Conservation (phyloP, 2,797 vertebrate species). For the Pangasius djambal region DNA sequence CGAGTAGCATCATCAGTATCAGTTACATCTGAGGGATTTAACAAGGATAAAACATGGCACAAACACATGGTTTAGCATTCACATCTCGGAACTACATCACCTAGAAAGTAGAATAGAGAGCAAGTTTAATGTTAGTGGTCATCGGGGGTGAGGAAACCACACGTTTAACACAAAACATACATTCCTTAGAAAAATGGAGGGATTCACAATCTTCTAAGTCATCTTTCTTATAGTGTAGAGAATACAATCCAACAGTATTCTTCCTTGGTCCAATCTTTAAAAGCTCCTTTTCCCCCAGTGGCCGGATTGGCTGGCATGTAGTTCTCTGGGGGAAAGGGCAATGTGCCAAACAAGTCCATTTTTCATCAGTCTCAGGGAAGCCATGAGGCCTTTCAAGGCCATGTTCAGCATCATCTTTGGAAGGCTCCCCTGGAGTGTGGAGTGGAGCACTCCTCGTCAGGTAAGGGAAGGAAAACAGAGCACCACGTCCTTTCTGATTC, state of each 20-base stretch:
- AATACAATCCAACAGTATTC: slow-evolving; percentile 3
- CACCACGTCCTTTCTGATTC: slow-evolving; percentile 39
- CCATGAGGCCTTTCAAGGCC: slow-evolving; percentile 20
- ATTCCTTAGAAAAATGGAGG: slow-evolving; percentile 79
- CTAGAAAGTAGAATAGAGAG: slow-evolving; percentile 95
- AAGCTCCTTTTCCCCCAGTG: slow-evolving; percentile 1
- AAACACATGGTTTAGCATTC: slow-evolving; percentile 93
- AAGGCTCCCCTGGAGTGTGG: slow-evolving; percentile 36
- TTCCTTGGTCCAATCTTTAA: slow-evolving; percentile 6
- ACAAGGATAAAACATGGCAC: slow-evolving; percentile 99
- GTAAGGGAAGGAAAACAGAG: slow-evolving; percentile 31
- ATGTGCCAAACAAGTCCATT: slow-evolving; percentile 1
- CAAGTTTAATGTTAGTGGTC: slow-evolving; percentile 93
- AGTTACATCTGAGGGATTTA: slow-evolving; percentile 99
- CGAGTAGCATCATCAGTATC: slow-evolving; percentile 99
- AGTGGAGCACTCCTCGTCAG: slow-evolving; percentile 39
- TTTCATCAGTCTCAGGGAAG: not conserved
- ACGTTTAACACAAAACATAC: slow-evolving; percentile 92
- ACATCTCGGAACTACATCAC: slow-evolving; percentile 91
- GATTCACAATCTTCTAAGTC: slow-evolving; percentile 52
- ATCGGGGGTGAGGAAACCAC: slow-evolving; percentile 91
- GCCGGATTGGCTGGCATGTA: not conserved
- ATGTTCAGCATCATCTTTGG: slow-evolving; percentile 51
- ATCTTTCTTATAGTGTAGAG: slow-evolving; percentile 17
- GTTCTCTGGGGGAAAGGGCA: not conserved